A percentile compares a stretch with the other conserved stretches of the same genome.
These are phyloP conservation scores for Tiaroga cobitis DNA, from an alignment of 2,797 vertebrate genomes.

Conservation along the genomic window DNA sequence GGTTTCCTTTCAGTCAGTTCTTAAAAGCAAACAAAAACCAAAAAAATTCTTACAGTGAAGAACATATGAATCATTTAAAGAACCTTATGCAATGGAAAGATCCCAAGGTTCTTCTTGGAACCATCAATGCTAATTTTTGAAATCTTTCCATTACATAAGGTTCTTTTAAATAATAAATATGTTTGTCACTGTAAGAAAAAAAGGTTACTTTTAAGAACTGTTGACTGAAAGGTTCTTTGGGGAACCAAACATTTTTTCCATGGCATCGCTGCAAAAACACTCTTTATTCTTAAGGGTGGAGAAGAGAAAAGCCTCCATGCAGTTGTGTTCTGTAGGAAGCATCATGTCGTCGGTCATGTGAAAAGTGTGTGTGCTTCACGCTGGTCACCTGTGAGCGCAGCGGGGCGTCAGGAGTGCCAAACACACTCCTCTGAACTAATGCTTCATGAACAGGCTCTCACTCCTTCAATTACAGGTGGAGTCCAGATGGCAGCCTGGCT, in stretches of 20 bases:
- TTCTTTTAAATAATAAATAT: not conserved
- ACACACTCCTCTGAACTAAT: conserved; percentile 64
- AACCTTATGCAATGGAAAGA: too few relatives aligned
- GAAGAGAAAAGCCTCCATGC: not conserved
- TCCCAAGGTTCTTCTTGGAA: too few relatives aligned
- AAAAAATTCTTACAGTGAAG: too few relatives aligned
- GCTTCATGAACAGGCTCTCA: conserved; percentile 68
- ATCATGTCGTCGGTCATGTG: not conserved
- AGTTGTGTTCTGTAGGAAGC: not conserved
- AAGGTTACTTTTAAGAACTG: not conserved
- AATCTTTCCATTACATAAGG: not conserved
- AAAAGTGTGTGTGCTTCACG: not conserved
- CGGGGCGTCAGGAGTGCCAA: not conserved
- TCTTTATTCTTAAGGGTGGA: not conserved
- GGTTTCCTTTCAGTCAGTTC: too few relatives aligned
- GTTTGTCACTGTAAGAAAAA: not conserved
- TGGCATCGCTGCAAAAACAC: not conserved
- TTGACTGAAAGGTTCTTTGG: not conserved
- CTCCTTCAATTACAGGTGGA: conserved; percentile 66
- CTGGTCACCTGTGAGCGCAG: not conserved
- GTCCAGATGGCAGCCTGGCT: conserved; percentile 75
- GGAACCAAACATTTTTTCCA: not conserved
- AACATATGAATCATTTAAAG: too few relatives aligned
- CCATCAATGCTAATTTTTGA: too few relatives aligned
- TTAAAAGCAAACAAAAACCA: too few relatives aligned